phyloP scores from a whole-genome alignment of 1,140 invertebrate species.

The Carposina sasakii region DNA sequence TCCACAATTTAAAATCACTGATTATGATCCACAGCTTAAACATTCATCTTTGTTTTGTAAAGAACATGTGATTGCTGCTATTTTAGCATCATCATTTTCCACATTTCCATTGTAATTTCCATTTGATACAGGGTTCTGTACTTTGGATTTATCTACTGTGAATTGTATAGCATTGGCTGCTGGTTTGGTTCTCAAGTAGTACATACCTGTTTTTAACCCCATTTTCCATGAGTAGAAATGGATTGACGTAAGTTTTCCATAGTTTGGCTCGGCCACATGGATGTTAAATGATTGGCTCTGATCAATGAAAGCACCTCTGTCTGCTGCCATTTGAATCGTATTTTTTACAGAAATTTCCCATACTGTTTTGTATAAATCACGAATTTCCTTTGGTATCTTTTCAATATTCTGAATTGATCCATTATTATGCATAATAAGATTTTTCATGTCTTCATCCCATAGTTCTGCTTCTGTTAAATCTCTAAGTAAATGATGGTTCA shows the following conservation, averaged over 20 bases:
- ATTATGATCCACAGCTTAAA: constrained; percentile 82
- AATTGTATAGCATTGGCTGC: constrained; percentile 98
- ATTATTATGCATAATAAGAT: constrained; percentile 90
- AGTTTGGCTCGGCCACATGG: constrained; percentile 95
- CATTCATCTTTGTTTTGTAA: constrained; percentile 94
- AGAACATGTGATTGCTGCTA: constrained; percentile 89
- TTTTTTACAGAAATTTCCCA: constrained; percentile 98
- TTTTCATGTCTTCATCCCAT: constrained; percentile 98
- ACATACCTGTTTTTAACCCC: constrained; percentile 99
- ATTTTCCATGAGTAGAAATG: constrained; percentile 98
- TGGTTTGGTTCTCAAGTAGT: constrained; percentile 97
- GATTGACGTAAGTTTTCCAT: constrained; percentile 96
- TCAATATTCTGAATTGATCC: constrained; percentile 96
- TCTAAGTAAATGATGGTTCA: constrained; percentile 96
- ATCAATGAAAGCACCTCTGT: constrained; percentile 98
- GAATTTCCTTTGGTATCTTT: constrained; percentile 90
- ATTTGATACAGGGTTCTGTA: constrained; percentile 61
- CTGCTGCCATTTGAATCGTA: constrained; percentile 97
- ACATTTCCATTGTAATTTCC: constrained; percentile 32
- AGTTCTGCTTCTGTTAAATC: constrained; percentile 93
- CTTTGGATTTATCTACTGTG: constrained; percentile 94
- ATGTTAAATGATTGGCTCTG: constrained; percentile 99
- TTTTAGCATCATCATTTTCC: constrained; percentile 74
- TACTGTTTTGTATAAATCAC: constrained; percentile 96
- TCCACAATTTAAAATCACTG: constrained; percentile 8